phyloP scores from a whole-genome alignment of 2,113 vertebrate genomes.

The Sander lucioperca region DNA sequence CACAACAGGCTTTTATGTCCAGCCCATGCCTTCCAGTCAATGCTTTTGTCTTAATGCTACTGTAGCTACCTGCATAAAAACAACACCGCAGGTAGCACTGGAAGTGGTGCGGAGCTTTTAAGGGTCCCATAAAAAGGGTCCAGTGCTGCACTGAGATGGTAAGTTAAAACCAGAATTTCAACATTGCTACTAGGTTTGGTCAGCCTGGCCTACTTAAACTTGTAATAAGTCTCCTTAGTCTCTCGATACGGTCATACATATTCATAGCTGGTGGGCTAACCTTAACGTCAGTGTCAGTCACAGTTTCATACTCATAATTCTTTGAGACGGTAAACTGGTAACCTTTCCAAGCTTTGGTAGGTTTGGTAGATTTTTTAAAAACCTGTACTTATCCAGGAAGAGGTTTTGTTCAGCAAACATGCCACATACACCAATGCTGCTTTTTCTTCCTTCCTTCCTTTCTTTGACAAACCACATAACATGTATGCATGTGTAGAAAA shows the following conservation, averaged over 20 bases:
- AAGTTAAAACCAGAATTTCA: constrained; percentile 26
- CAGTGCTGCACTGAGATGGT: not conserved
- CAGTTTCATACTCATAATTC: not conserved
- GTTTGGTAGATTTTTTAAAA: not conserved
- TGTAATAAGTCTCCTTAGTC: not conserved
- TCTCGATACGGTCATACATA: not conserved
- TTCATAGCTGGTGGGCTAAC: constrained; percentile 19
- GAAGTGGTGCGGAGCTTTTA: constrained; percentile 51
- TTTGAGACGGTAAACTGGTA: not conserved
- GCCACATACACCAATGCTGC: not conserved
- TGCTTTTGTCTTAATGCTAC: constrained; percentile 72
- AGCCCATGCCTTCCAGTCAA: constrained; percentile 64
- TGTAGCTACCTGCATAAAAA: constrained; percentile 46
- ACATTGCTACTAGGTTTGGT: constrained; percentile 15
- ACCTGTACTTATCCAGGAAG: constrained; percentile 27
- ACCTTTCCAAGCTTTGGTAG: not conserved
- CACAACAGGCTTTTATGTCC: constrained; percentile 64
- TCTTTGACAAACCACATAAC: not conserved
- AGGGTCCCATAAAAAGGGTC: constrained; percentile 25
- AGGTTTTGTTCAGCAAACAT: constrained; percentile 3
- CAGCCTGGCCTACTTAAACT: constrained; percentile 19
- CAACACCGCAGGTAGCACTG: constrained; percentile 27
- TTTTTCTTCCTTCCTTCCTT: not conserved
- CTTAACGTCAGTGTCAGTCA: constrained; percentile 10
- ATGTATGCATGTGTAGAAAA: not conserved